Evolutionary conservation across 2,797 vertebrate species (phyloP).

Genomic region (Garrulus glandarius): DNA sequence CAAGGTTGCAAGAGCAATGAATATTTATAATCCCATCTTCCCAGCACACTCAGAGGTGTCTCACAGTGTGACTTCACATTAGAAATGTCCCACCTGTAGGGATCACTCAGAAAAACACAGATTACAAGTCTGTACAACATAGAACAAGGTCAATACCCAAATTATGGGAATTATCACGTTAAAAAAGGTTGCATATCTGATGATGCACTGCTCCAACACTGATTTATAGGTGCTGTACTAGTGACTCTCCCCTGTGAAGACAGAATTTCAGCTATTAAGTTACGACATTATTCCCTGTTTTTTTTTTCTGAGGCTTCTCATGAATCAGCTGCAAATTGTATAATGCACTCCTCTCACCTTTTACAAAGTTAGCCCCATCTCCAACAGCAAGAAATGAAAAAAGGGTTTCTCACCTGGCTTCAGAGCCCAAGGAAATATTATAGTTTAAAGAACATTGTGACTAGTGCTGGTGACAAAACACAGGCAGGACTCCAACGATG

Average conservation of each 20-base stretch:
- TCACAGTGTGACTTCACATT: constrained; percentile 54
- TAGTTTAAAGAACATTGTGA: background rate
- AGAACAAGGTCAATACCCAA: constrained; percentile 40
- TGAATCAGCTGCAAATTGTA: background rate
- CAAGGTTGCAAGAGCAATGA: constrained; percentile 51
- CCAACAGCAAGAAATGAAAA: background rate
- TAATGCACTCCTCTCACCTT: background rate
- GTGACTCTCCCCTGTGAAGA: background rate
- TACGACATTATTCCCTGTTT: background rate
- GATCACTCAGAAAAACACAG: constrained; percentile 24
- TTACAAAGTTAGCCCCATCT: background rate
- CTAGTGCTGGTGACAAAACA: background rate
- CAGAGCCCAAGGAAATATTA: background rate
- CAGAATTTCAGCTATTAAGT: background rate
- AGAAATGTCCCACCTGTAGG: constrained; percentile 54
- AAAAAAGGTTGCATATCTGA: constrained; percentile 25
- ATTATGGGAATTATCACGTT: constrained; percentile 33
- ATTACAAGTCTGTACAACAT: constrained; percentile 18
- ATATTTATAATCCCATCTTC: constrained; percentile 58
- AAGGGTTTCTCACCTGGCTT: background rate
- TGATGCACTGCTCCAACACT: background rate
- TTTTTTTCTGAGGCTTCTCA: background rate
- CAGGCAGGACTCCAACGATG: background rate
- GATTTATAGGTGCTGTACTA: constrained; percentile 1
- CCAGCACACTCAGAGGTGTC: constrained; percentile 36